These are phyloP conservation scores for Rhorus exstirpatorius DNA, from an alignment of 2,888 invertebrate genomes.

Conservation along the genomic window DNA sequence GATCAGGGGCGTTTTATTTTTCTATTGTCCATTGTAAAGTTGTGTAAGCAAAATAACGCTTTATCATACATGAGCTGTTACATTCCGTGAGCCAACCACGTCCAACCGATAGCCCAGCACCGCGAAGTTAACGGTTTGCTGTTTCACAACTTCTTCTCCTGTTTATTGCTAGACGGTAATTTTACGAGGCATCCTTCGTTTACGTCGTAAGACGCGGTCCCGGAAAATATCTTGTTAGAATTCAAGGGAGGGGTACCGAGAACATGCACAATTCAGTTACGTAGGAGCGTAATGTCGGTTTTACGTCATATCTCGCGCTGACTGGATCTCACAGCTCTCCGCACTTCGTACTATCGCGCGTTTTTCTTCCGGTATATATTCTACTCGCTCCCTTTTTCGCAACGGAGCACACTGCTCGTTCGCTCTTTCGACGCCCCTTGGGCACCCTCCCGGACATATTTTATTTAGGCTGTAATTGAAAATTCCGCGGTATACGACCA, in stretches of 20 bases:
- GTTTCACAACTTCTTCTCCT: slow-evolving; percentile 72
- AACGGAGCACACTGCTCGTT: slow-evolving; percentile 8
- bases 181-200: slow-evolving; percentile 72
- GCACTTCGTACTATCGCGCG: slow-evolving; percentile 30
- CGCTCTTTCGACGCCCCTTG: slow-evolving; percentile 58
- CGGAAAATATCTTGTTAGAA: slow-evolving; percentile 40
- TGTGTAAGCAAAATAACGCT: slow-evolving; percentile 24
- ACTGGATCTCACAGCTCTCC: slow-evolving; percentile 46
- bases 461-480: slow-evolving; percentile 84
- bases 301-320: slow-evolving; percentile 79
- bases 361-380: slow-evolving; percentile 45
- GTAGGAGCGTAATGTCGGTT: slow-evolving; percentile 76
- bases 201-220: slow-evolving; percentile 72
- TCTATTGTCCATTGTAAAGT: slow-evolving; percentile 27
- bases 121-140: slow-evolving; percentile 72
- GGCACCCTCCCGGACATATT: slow-evolving; percentile 74
- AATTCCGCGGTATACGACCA: slow-evolving; percentile 81
- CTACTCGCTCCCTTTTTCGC: slow-evolving; percentile 11
- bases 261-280: slow-evolving; percentile 81
- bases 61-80: slow-evolving; percentile 40
- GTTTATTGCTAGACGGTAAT: slow-evolving; percentile 77
- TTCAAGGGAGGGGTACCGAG: slow-evolving; percentile 59
- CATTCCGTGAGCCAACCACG: slow-evolving; percentile 46
- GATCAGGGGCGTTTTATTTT: slow-evolving; percentile 4
- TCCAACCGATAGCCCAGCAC: slow-evolving; percentile 46